Conservation (phyloP, 2,797 vertebrate species). For the Arrhamphus sclerolepis region DNA sequence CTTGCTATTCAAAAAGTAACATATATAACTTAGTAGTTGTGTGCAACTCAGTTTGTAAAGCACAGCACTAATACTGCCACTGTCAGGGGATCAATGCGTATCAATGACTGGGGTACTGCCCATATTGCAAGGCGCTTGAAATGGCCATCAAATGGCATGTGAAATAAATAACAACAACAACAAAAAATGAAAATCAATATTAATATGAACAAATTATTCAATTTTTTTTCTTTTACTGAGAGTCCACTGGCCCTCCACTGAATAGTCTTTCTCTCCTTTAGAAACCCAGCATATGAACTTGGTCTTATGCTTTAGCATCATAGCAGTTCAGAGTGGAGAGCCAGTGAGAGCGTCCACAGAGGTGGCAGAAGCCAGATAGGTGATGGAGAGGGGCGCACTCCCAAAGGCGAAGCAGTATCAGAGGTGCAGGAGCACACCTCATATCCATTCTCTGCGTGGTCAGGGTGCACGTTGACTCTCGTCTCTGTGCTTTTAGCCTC, state of each 20-base stretch:
- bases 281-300: slow-evolving; percentile 3
- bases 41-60: slow-evolving; percentile 30
- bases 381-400: slow-evolving; percentile 38
- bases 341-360: slow-evolving; percentile 68
- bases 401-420: slow-evolving; percentile 60
- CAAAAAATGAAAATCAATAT: slow-evolving; percentile 44
- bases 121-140: not conserved
- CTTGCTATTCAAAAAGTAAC: slow-evolving; percentile 27
- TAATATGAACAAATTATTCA: slow-evolving; percentile 52
- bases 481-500: slow-evolving; percentile 77
- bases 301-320: slow-evolving; percentile 57
- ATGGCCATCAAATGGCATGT: slow-evolving; percentile 51
- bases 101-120: not conserved
- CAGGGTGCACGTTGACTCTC: slow-evolving; percentile 77
- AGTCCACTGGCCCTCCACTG: slow-evolving; percentile 22
- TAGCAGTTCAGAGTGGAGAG: slow-evolving; percentile 48
- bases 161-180: slow-evolving; percentile 55
- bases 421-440: slow-evolving; percentile 96
- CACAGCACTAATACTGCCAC: slow-evolving; percentile 10
- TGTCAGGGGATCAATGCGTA: slow-evolving; percentile 18
- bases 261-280: slow-evolving; percentile 18
- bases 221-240: slow-evolving; percentile 30
- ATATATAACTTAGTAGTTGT: slow-evolving; percentile 18
- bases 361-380: slow-evolving; percentile 63
- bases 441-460: slow-evolving; percentile 86